Evolutionary conservation across 2,888 invertebrate genomes (phyloP), one percentile per base, ranked within the genome.

Genomic region (Acrobasis consociella): DNA sequence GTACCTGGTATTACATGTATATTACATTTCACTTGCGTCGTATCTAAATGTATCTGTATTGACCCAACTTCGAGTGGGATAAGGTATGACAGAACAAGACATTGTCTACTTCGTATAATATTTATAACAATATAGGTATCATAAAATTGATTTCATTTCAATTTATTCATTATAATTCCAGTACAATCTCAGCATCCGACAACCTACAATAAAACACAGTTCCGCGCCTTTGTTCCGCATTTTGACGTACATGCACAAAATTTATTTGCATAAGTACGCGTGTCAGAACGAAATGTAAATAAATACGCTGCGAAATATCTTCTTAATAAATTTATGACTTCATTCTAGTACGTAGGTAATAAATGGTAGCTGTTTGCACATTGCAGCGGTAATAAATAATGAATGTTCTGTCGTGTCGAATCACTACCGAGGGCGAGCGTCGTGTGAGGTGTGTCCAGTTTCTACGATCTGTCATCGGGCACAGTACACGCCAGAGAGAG

Each of bases 401-500:
- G 1, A 53, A 51, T 51, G 22, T 11, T 31, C 11, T 52, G n/a
- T 31, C 52, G 22, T 56, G 42, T 56, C 56, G 16, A 59, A 59
- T 59, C 31, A 49, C 11, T 37, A 42, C 17, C 49, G 51, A 60
- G 51, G 16, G 11, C 46, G 15, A 8, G 42, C 62, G 46, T 52
- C 59, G 66, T 65, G 64, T 71, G 67, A 66, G 67, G 71, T 67
- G 69, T 68, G 68, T 68, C 68, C 65, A 69, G 68, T 67, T 66
- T 67, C 65, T 49, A 63, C 61, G 61, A 64, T 58, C 68, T 62
- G 55, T 68, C 71, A 71, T 68, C 69, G 66, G 69, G 64, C 67
- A 64, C 67, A 64, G 64, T 56, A 62, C 17, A 55, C 17, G 75
- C 62, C 73, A 70, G 80, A 83, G 70, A 73, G 80, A 80, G 81